Evolutionary conservation across 1,140 invertebrate species (phyloP).

Genomic region (Drosophila carrolli): DNA sequence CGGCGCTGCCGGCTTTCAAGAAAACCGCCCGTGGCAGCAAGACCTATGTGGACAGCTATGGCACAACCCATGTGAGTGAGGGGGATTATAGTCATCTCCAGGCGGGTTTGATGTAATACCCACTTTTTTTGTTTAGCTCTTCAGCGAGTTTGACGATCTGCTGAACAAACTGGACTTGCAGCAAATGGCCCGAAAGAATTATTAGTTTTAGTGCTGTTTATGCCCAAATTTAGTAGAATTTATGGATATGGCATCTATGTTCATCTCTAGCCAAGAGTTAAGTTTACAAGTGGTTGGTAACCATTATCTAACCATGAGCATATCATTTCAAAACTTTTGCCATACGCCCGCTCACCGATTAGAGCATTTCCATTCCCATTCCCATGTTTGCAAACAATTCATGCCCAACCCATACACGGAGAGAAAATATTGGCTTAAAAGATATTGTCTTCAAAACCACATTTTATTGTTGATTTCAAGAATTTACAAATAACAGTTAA

Average conservation of each 20-base stretch:
- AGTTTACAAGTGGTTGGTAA: conserved; percentile 18
- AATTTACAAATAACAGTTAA: no score
- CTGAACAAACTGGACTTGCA: conserved; percentile 75
- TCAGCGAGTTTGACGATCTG: conserved; percentile 78
- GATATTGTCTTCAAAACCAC: neutral
- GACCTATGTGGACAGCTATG: conserved; percentile 79
- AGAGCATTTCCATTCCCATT: conserved; percentile 37
- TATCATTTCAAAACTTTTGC: conserved; percentile 46
- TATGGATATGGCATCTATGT: conserved; percentile 27
- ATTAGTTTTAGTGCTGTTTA: conserved; percentile 47
- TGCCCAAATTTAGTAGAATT: conserved; percentile 24
- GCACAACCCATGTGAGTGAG: conserved; percentile 69
- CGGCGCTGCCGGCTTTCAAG: conserved; percentile 62
- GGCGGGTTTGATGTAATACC: conserved; percentile 7
- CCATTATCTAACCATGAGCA: conserved; percentile 36
- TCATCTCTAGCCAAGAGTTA: conserved; percentile 25
- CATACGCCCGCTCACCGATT: conserved; percentile 46
- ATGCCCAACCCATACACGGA: conserved; percentile 19
- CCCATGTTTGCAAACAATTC: conserved; percentile 9
- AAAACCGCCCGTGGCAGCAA: conserved; percentile 68
- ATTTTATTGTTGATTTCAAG: neutral
- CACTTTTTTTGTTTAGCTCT: conserved; percentile 50
- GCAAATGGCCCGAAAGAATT: conserved; percentile 56
- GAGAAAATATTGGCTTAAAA: conserved; percentile 7
- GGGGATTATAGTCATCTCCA: neutral